phyloP scores from a whole-genome alignment of 2,797 vertebrate genomes.

The Thamnophis elegans region DNA sequence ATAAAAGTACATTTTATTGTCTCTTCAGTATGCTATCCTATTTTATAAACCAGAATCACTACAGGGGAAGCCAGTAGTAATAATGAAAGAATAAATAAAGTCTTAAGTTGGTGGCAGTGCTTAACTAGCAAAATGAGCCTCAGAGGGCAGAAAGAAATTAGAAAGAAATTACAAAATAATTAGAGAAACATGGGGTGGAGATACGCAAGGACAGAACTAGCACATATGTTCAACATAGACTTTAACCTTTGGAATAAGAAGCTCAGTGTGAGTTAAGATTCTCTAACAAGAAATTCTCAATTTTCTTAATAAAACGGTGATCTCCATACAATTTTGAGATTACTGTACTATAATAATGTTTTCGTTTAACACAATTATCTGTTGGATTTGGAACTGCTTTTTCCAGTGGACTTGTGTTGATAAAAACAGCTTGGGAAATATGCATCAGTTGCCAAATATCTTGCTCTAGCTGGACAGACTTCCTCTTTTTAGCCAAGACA shows the following conservation, averaged over 20 bases:
- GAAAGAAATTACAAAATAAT: slow-evolving; percentile 16
- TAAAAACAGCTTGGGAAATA: background rate
- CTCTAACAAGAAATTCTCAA: background rate
- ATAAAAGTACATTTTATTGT: background rate
- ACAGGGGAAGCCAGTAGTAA: background rate
- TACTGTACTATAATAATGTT: background rate
- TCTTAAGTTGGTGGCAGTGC: slow-evolving; percentile 8
- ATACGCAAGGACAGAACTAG: background rate
- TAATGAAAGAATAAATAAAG: slow-evolving; percentile 6
- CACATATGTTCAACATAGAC: background rate
- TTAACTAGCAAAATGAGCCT: slow-evolving; percentile 8
- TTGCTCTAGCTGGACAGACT: background rate
- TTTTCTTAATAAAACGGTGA: background rate
- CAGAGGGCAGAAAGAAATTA: background rate
- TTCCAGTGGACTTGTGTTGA: background rate
- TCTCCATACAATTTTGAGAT: background rate
- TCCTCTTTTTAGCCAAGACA: background rate
- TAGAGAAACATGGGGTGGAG: background rate
- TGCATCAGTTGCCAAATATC: background rate
- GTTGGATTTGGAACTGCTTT: background rate
- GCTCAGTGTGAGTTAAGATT: background rate
- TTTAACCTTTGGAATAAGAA: background rate
- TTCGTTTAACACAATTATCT: background rate
- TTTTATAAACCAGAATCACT: background rate
- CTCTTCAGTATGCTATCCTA: background rate